These are phyloP conservation scores for Pristionchus maxplancki DNA, from an alignment of 2,888 invertebrate species.

Conservation along the genomic window DNA sequence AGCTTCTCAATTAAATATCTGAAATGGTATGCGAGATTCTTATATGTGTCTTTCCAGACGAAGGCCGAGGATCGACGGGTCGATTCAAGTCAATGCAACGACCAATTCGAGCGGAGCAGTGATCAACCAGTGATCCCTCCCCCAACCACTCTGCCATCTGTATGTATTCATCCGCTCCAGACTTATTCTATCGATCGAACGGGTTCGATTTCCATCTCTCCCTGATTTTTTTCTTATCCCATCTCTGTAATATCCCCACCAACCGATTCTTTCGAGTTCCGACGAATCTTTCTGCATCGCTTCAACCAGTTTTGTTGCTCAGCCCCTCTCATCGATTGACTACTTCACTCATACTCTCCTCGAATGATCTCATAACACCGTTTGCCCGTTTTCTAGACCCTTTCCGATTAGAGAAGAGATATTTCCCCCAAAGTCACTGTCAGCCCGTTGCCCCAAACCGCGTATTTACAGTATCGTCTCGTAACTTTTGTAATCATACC, in stretches of 20 bases:
- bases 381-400: conserved; percentile 19
- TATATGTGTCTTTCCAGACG: conserved; percentile 29
- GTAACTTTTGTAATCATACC: conserved; percentile 36
- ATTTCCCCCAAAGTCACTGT: conserved; percentile 23
- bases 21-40: too few relatives aligned
- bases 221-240: conserved; percentile 1
- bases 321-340: conserved; percentile 29
- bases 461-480: conserved; percentile 31
- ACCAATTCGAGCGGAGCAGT: conserved; percentile 19
- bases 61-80: conserved; percentile 44
- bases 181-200: conserved; percentile 42
- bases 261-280: conserved; percentile 10
- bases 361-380: conserved; percentile 24
- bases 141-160: conserved; percentile 25
- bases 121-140: not conserved
- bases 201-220: conserved; percentile 39
- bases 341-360: conserved; percentile 37
- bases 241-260: not conserved
- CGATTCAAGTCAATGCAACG: conserved; percentile 52
- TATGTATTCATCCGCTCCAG: conserved; percentile 26
- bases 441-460: conserved; percentile 44
- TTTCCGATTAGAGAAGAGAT: conserved; percentile 6
- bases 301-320: not conserved
- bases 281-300: not conserved
- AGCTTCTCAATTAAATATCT: not conserved